Evolutionary conservation across 2,113 vertebrate species (phyloP).

Genomic region (Anseranas semipalmata): DNA sequence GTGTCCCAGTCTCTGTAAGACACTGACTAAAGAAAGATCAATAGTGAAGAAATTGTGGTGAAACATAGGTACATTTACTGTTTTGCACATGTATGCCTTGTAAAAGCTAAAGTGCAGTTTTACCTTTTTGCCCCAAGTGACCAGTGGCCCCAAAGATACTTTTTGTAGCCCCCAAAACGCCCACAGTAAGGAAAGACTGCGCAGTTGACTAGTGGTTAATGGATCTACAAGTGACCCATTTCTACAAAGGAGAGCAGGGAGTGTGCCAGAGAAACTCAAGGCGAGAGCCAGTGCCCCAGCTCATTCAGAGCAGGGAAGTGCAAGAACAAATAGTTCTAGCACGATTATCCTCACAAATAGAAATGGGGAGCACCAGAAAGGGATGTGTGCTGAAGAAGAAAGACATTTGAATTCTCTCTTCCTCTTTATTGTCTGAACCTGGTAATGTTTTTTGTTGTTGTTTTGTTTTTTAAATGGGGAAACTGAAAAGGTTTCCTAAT

Average conservation of each 20-base stretch:
- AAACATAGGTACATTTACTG: not conserved
- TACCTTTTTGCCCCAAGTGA: not conserved
- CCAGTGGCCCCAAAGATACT: not conserved
- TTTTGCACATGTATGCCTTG: not conserved
- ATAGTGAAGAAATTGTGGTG: not conserved
- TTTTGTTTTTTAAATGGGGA: not conserved
- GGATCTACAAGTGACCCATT: conserved; percentile 43
- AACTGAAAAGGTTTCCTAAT: not conserved
- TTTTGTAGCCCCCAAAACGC: not conserved
- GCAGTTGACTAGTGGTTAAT: not conserved
- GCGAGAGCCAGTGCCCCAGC: conserved; percentile 29
- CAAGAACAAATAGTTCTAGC: conserved; percentile 52
- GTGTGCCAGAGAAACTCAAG: conserved; percentile 31
- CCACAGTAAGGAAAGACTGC: not conserved
- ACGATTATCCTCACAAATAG: conserved; percentile 14
- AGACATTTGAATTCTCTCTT: not conserved
- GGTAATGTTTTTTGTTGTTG: not conserved
- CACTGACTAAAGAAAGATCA: not conserved
- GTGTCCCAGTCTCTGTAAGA: not conserved
- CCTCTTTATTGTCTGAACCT: not conserved
- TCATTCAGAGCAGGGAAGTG: conserved; percentile 22
- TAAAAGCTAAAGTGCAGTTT: not conserved
- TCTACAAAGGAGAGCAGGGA: not conserved
- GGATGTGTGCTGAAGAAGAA: not conserved
- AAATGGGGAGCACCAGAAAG: not conserved